Conservation (phyloP, 2,888 invertebrate species). For the Aleiodes leptofemur region DNA sequence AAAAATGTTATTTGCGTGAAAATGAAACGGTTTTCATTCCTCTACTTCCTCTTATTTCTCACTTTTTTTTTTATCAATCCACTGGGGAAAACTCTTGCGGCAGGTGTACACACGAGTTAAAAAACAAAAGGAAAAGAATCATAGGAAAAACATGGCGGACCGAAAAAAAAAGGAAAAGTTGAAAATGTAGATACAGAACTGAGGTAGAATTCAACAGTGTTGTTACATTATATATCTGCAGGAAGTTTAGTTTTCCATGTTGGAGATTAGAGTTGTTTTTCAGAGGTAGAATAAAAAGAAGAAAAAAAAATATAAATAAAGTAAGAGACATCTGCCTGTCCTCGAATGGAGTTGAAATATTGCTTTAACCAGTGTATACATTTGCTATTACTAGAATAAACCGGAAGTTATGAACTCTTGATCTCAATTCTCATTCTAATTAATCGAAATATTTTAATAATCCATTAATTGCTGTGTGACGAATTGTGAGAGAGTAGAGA, state of each 20-base stretch:
- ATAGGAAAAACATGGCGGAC: not conserved
- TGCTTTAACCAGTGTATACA: slow-evolving; percentile 1
- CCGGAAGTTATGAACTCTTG: slow-evolving; percentile 6
- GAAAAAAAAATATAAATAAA: not conserved
- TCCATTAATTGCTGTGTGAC: too few relatives aligned
- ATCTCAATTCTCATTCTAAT: not conserved
- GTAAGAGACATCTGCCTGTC: slow-evolving; percentile 40
- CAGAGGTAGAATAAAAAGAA: not conserved
- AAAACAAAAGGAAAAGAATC: slow-evolving; percentile 16
- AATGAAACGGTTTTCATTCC: slow-evolving; percentile 29
- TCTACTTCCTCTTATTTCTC: slow-evolving; percentile 18
- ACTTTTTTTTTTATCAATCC: slow-evolving; percentile 7
- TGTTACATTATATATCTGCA: slow-evolving; percentile 1
- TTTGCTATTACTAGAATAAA: not conserved
- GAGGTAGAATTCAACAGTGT: too few relatives aligned
- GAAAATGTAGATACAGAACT: too few relatives aligned
- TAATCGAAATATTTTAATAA: not conserved
- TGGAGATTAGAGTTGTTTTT: slow-evolving; percentile 41
- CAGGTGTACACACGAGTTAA: slow-evolving; percentile 5
- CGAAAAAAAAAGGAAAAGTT: slow-evolving; percentile 5
- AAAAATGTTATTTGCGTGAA: slow-evolving; percentile 29
- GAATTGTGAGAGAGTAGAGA: too few relatives aligned
- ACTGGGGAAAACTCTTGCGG: slow-evolving; percentile 16
- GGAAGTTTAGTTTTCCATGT: slow-evolving; percentile 41
- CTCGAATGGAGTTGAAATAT: slow-evolving; percentile 23